phyloP scores from a whole-genome alignment of 2,888 invertebrate genomes.

The Galerucella pusilla region DNA sequence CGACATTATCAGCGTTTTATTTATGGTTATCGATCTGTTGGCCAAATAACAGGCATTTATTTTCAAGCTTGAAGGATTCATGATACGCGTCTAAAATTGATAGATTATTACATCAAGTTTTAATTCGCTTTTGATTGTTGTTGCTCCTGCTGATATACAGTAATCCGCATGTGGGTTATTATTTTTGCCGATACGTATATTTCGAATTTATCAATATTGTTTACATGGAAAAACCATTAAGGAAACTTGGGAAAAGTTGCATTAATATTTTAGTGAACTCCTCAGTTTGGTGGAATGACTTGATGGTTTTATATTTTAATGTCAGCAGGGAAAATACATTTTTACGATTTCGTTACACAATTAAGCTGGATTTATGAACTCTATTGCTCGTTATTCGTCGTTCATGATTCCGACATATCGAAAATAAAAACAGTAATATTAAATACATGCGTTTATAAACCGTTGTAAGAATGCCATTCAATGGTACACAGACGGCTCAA shows the following conservation, averaged over 20 bases:
- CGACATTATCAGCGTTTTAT: slow-evolving; percentile 17
- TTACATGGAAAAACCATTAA: background rate
- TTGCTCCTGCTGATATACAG: background rate
- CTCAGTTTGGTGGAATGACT: background rate
- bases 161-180: background rate
- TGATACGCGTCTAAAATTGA: background rate
- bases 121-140: slow-evolving; percentile 6
- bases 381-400: too few relatives aligned
- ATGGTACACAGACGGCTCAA: too few relatives aligned
- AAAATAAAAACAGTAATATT: too few relatives aligned
- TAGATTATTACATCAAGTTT: slow-evolving; percentile 10
- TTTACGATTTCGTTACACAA: too few relatives aligned
- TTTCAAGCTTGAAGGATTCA: slow-evolving; percentile 1
- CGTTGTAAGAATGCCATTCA: too few relatives aligned
- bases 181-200: background rate
- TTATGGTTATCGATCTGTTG: slow-evolving; percentile 12
- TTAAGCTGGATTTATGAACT: too few relatives aligned
- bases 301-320: background rate
- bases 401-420: too few relatives aligned
- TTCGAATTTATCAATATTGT: background rate
- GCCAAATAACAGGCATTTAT: slow-evolving; percentile 16
- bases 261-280: background rate
- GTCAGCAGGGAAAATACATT: background rate
- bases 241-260: background rate
- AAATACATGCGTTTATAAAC: too few relatives aligned